Evolutionary conservation across 2,797 vertebrate species (phyloP).

Genomic region (Poeciliopsis presidionis): DNA sequence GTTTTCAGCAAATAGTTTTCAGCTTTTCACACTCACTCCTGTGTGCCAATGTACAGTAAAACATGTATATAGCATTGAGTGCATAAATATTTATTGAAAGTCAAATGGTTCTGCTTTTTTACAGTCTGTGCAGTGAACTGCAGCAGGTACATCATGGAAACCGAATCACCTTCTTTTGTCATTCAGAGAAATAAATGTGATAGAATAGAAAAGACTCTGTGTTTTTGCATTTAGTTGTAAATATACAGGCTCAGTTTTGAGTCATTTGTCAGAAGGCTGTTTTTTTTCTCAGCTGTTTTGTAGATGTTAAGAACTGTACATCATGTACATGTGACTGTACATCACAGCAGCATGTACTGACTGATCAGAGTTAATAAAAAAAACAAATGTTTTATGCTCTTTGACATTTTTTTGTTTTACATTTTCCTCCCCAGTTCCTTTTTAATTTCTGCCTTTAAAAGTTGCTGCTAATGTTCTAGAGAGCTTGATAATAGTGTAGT

Average conservation of each 20-base stretch:
- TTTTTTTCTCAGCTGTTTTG: constrained; percentile 69
- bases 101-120: constrained; percentile 78
- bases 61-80: constrained; percentile 92
- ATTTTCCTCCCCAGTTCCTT: constrained; percentile 34
- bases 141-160: constrained; percentile 54
- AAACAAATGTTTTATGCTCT: constrained; percentile 33
- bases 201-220: constrained; percentile 61
- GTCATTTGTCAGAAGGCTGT: constrained; percentile 73
- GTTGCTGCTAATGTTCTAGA: constrained; percentile 79
- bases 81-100: constrained; percentile 93
- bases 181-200: constrained; percentile 1
- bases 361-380: constrained; percentile 59
- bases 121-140: constrained; percentile 67
- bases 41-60: constrained; percentile 88
- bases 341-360: constrained; percentile 46
- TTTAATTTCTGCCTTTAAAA: constrained; percentile 74
- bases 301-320: constrained; percentile 36
- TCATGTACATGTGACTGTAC: constrained; percentile 2
- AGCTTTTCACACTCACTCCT: constrained; percentile 75
- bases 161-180: constrained; percentile 11
- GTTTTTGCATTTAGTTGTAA: constrained; percentile 74
- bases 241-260: constrained; percentile 73
- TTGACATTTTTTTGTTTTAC: constrained; percentile 35
- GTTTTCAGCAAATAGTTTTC: constrained; percentile 68
- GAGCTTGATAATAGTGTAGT: constrained; percentile 74